Evolutionary conservation across 2,888 invertebrate species (phyloP), one percentile per base, ranked within the genome.

Genomic region (Heteromurus nitidus): DNA sequence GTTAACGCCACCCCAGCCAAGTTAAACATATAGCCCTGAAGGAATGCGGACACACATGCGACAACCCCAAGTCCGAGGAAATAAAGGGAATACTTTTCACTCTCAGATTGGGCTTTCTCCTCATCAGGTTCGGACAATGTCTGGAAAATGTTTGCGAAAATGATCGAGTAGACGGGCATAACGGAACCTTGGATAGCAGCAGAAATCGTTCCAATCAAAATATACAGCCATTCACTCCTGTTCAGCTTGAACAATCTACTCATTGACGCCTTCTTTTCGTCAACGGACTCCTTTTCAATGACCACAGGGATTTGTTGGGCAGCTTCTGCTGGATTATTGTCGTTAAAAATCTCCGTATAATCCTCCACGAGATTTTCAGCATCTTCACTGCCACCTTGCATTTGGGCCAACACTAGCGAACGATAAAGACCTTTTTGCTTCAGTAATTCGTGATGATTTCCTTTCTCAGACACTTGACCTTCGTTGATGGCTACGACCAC

Each of bases 1-100:
- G 96, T 96, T 69, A 96, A 90, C 83, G 91, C 90, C 89, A 96
- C 96, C 44, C 96, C 96, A 42, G 96, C 94, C 31, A 94, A 90
- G 0, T 92, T 93, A 88, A 95, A 95, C 88, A 93, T 91, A 87
- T 92, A 93, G 85, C 93, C 92, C 91, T 93, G 87, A 11, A 88
- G 85, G 60, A 84, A 87, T 80, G 83, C 83, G 9, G 86, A 84
- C 9, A 88, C 58, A 30, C 88, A 89, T 26, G 89, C 88, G 28
- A 87, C 84, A 3, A 89, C 74, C 36, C 89, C 90, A 82, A 89
- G 87, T 2, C 47, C 67, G n/a, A 89, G 76, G 82, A 89, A 90
- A 50, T 88, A 74, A 20, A 88, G 75, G 3, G 89, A 85, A 69
- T 88, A 88, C 36, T 53, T 64, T 30, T 85, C 83, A 2, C 84